Percentiles rank a stretch among this genome's conserved stretches.
Evolutionary conservation across 2,888 invertebrate genomes (phyloP).

Genomic region (Leptura quadrifasciata): DNA sequence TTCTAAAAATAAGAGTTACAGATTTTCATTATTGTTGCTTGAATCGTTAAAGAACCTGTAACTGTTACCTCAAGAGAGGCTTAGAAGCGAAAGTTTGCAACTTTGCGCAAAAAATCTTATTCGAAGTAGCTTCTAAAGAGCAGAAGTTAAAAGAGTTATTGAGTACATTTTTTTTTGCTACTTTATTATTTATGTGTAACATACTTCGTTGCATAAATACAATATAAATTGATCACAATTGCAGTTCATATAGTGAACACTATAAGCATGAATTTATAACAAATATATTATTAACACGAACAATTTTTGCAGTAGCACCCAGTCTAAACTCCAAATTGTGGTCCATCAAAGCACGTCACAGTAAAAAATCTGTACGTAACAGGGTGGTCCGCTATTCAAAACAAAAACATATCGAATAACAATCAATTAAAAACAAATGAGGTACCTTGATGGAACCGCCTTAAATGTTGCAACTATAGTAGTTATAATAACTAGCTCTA

Average conservation of each 20-base stretch:
- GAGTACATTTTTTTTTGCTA: slow-evolving; percentile 60
- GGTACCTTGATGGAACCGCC: slow-evolving; percentile 35
- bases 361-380: slow-evolving; percentile 54
- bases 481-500: slow-evolving; percentile 56
- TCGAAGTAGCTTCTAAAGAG: slow-evolving; percentile 60
- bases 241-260: slow-evolving; percentile 74
- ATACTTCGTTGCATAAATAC: slow-evolving; percentile 70
- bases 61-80: slow-evolving; percentile 29
- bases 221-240: slow-evolving; percentile 73
- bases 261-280: slow-evolving; percentile 72
- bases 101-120: slow-evolving; percentile 46
- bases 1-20: slow-evolving; percentile 37
- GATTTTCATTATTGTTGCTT: slow-evolving; percentile 34
- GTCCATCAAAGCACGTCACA: slow-evolving; percentile 56
- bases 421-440: slow-evolving; percentile 45
- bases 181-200: slow-evolving; percentile 56
- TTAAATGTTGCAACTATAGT: slow-evolving; percentile 50
- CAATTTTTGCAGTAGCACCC: slow-evolving; percentile 71
- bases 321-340: slow-evolving; percentile 66
- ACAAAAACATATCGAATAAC: slow-evolving; percentile 39
- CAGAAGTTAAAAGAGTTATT: slow-evolving; percentile 56
- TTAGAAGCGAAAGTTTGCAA: slow-evolving; percentile 27
- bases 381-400: slow-evolving; percentile 63
- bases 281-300: slow-evolving; percentile 68
- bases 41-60: slow-evolving; percentile 37